These are phyloP conservation scores for Vidua macroura DNA, from an alignment of 2,113 vertebrate species.

Conservation along the genomic window DNA sequence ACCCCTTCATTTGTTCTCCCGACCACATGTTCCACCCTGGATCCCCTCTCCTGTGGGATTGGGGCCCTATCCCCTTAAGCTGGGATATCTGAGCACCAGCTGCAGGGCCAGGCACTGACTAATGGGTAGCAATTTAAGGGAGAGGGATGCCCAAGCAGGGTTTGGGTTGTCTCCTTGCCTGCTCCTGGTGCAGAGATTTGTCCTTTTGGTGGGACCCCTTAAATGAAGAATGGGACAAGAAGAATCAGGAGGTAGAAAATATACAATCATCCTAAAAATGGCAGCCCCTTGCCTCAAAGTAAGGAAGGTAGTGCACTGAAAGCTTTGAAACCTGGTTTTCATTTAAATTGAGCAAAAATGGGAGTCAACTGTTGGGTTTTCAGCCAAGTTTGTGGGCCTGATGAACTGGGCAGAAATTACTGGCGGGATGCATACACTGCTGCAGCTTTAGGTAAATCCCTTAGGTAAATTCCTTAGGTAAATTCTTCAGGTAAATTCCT, in stretches of 20 bases:
- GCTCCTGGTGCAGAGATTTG: neutral
- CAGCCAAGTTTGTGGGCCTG: neutral
- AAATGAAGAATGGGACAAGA: neutral
- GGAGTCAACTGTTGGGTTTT: neutral
- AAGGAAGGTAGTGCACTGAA: neutral
- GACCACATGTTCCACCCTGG: accelerated
- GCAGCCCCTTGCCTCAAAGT: neutral
- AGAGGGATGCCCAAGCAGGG: neutral
- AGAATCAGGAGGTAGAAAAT: neutral
- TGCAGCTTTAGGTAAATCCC: neutral
- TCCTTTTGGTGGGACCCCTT: accelerated
- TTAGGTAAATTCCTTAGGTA: neutral
- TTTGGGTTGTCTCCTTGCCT: neutral
- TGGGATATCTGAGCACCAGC: neutral
- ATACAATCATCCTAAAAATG: neutral
- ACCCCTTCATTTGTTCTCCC: neutral
- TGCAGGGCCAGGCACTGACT: neutral
- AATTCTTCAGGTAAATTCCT: neutral
- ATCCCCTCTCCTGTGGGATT: neutral
- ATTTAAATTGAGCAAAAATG: neutral
- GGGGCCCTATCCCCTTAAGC: neutral
- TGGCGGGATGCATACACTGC: neutral
- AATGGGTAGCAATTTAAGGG: neutral
- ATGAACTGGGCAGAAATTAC: neutral
- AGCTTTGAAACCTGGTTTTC: neutral